Evolutionary conservation across 2,797 vertebrate species (phyloP), one percentile per base, ranked within the genome.

Genomic region (Manis pentadactyla): DNA sequence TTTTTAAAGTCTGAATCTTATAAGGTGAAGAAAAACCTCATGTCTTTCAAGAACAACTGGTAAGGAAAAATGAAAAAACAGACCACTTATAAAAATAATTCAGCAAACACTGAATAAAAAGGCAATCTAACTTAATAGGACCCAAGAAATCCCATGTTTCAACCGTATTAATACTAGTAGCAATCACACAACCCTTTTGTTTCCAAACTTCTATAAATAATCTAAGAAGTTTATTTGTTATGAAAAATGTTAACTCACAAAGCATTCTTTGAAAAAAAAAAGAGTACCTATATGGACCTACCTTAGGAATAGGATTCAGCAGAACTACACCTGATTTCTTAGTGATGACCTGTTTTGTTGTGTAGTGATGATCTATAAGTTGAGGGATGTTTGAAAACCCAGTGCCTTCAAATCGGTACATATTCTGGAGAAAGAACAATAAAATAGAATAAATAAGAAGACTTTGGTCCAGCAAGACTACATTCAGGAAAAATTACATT

Each of bases 291-390:
- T 18, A 94, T 39, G 8, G 21, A 77, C 93, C 90, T 99, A 99
- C 99, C 99, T 99, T 99, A 97, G 99, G 94, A 82, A 99, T 99
- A 0, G 99, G 99, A 98, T 99, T 99, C 85, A 99, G 98, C 77
- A 99, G 99, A 93, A 99, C 99, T 0, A 99, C 99, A 39, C 99
- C 99, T 1, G 99, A 99, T 98, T 99, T 99, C 98, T 99, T 99
- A 73, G 99, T 99, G 98, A 99, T 99, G 93, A 99, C 99, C 96
- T 99, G 99, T 95, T 99, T 99, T 91, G 99, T 99, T 96, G 99
- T 99, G 94, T 99, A 99, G 97, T 99, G 99, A 98, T 99, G 99
- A 78, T 99, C 99, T 96, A 99, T 99, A 88, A 99, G 99, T 96
- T 99, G 99, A 97, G 99, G 99, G 95, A 99, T 99, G 74, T 99